Conservation (phyloP, 2,797 vertebrate species). For the Falco concolor region DNA sequence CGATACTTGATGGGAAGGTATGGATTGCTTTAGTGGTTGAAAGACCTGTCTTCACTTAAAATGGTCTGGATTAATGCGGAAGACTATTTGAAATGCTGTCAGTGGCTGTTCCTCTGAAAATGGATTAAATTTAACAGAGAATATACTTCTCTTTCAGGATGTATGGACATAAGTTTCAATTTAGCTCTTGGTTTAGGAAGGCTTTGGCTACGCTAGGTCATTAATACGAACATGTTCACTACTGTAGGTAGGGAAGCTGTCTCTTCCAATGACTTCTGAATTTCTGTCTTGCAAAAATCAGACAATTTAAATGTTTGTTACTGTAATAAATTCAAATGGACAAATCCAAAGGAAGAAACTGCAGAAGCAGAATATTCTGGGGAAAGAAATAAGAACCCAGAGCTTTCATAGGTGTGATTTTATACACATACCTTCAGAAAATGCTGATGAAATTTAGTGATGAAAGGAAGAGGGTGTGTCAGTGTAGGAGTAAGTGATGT, state of each 20-base stretch:
- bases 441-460: background rate
- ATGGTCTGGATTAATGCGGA: background rate
- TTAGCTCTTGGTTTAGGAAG: background rate
- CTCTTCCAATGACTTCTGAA: background rate
- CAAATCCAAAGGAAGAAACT: background rate
- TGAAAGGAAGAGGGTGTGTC: background rate
- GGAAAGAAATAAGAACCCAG: background rate
- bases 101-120: background rate
- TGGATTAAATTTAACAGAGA: background rate
- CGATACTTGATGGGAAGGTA: slow-evolving; percentile 97
- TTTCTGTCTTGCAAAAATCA: background rate
- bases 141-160: background rate
- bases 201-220: background rate
- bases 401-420: background rate
- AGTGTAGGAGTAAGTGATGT: background rate
- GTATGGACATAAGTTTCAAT: background rate
- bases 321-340: background rate
- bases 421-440: background rate
- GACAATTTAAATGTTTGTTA: background rate
- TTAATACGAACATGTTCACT: background rate
- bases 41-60: background rate
- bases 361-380: background rate
- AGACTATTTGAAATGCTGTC: background rate
- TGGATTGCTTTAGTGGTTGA: background rate
- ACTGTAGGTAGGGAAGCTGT: background rate